Base-by-base conservation (phyloP, 2,888 invertebrate species). In the Prionchulus punctatus region DNA sequence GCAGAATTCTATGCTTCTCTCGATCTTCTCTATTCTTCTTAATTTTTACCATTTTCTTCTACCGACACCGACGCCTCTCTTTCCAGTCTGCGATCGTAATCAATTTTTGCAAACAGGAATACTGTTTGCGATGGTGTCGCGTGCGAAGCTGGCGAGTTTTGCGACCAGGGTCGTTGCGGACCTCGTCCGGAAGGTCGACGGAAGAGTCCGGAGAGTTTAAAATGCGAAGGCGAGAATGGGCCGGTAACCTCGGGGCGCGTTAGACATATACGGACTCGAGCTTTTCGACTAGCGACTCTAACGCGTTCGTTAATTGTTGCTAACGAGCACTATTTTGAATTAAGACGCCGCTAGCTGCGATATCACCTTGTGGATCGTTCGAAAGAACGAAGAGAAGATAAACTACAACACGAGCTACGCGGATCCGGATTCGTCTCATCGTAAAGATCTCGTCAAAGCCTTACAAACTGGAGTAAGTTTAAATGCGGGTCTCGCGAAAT, bases 341-440 rank as follows among this genome's bases (percentile, higher is more conserved):
- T 7, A 12, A 63, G 64, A 43, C 1, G 49, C 55, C n/a, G 43
- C 23, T 21, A 30, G 42, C 48, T 57, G 57, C 50, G 62, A 57
- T 25, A 62, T 69, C 18, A 67, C 69, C 30, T 56, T 69, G 23
- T 63, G 64, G 62, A 65, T 69, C 21, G 61, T 66, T 28, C 61
- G 69, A 12, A 58, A 64, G 4, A 60, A 62, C 45, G 60, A 59
- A 52, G 58, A 63, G 43, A 62, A 65, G 31, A 59, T 69, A 42
- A 58, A 62, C 36, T 69, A 63, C 62, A 65, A 66, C 58, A 59
- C 61, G 30, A 52, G 59, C 12, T 58, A 64, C 18, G 61, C 60
- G 49, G 66, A 69, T 56, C 67, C 67, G n/a, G 62, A 60, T 21
- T 60, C 60, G 25, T 26, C 56, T 2, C 50, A 66, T 12, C 63